Base-by-base conservation (phyloP, 2,888 invertebrate genomes). In the Andrena flavipes region DNA sequence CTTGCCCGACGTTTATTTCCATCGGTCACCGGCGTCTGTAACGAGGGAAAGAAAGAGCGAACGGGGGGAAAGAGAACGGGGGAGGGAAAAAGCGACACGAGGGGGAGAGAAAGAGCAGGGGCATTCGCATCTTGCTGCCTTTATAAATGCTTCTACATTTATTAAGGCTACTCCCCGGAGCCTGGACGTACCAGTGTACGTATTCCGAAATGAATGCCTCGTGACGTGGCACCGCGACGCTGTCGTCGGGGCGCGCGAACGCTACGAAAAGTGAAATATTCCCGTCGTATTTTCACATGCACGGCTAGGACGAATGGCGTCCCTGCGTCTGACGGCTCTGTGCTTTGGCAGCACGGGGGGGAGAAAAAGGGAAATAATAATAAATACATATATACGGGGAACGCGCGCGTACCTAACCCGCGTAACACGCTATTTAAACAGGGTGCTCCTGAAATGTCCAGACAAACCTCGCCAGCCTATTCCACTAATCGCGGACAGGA, bases 181-280 rank as follows among this genome's bases (percentile, higher is more conserved):
- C 87, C 81, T 86, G 86, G 86, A 86, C 87, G 86, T 80, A 82
- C 77, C 77, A 26, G 84, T 80, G 88, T 88, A 88, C 89, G 91
- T 91, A 92, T 92, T 93, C 91, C 88, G 91, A 92, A 91, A 93
- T 92, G 93, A 92, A 92, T 93, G 92, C 91, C 90, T 89, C 91
- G 89, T 91, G 91, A 92, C 91, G 92, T 90, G 92, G 92, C 92
- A 92, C 91, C 93, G 92, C 92, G 92, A 92, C 92, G 93, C 86
- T 87, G 86, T 93, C 93, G 93, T 93, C 92, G 90, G 90, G 90
- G 92, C 90, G 91, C 91, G 80, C 83, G 76, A 82, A 79, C 83
- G 89, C 90, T 91, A 91, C 93, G 93, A 93, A 93, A 93, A 92
- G 93, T 93, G 93, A 94, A 93, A 94, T 94, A 94, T 94, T 92